Evolutionary conservation across 2,797 vertebrate genomes (phyloP), one percentile per base, ranked within the genome.

Genomic region (Fistularia tabacaria): DNA sequence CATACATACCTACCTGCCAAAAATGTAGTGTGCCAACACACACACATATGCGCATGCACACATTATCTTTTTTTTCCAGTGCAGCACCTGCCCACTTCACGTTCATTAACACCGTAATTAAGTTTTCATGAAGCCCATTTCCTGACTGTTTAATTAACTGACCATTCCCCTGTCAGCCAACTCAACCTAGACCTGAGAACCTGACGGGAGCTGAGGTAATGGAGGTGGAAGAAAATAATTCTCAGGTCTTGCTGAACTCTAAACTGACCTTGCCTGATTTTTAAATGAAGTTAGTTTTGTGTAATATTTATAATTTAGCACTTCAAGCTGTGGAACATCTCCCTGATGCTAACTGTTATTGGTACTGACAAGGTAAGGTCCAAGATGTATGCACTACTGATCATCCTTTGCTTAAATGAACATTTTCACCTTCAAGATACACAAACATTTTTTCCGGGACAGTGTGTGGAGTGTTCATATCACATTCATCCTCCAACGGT

Each of bases 71-170:
- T 82, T 86, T 79, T 79, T 82, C 85, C 83, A 75, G 70, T 12
- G 42, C 64, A 47, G 58, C 54, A 6, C 47, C 1, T 12, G 73
- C 68, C 64, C 59, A 43, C 63, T 75, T 60, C 38, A 7, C 71
- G 75, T 87, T 86, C 79, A 88, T 88, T 85, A 85, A 73, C 66
- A 69, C 54, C 47, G 74, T 84, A 80, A 88, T 88, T 86, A 87
- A 82, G 69, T 85, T 88, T 88, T 81, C 79, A 82, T 74, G 73
- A 83, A 79, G 77, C 69, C 71, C 66, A 73, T 77, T 82, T 80
- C 73, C 62, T 61, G 50, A 68, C 64, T 59, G 72, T 78, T 87
- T 87, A 83, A 85, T 89, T 84, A 86, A 82, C 83, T 77, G 74
- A 77, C 79, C 79, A 13, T 66, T 62, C 69, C 73, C 77, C 74